Evolutionary conservation across 2,888 invertebrate species (phyloP).

Genomic region (Leuctra nigra): DNA sequence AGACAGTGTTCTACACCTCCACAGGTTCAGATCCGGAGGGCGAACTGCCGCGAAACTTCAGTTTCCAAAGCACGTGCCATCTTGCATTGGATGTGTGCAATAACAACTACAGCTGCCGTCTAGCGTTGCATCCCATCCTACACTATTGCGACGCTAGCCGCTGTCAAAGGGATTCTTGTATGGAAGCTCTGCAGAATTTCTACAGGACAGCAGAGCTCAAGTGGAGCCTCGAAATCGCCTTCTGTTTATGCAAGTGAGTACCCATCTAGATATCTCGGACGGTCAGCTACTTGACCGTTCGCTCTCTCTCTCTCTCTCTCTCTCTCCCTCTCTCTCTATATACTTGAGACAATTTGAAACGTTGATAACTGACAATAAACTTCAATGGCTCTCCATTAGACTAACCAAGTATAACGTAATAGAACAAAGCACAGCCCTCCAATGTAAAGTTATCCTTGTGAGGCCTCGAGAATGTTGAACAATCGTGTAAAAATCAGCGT

Average conservation of each 20-base stretch:
- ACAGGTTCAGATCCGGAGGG: slow-evolving; percentile 26
- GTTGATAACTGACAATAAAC: no score
- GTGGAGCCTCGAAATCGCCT: slow-evolving; percentile 84
- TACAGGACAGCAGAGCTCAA: slow-evolving; percentile 73
- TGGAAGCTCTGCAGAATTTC: slow-evolving; percentile 79
- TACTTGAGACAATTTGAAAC: no score
- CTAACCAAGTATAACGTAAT: no score
- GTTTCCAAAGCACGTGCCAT: slow-evolving; percentile 80
- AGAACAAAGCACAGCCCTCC: no score
- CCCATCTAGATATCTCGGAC: no score
- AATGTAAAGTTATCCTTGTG: no score
- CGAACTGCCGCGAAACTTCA: slow-evolving; percentile 41
- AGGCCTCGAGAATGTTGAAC: no score
- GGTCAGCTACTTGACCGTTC: no score
- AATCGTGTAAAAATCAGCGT: slow-evolving; percentile 1
- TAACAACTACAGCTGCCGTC: slow-evolving; percentile 72
- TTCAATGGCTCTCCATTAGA: no score
- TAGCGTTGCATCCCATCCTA: slow-evolving; percentile 74
- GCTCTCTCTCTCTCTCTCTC: neutral
- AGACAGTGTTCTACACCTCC: neutral
- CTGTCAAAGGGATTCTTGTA: slow-evolving; percentile 81
- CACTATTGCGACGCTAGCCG: slow-evolving; percentile 69
- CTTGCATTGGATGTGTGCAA: slow-evolving; percentile 75
- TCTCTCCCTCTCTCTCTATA: neutral
- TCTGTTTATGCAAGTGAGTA: slow-evolving; percentile 90